Conservation (phyloP, 2,888 invertebrate genomes). For the Trissolcus brochymenae region DNA sequence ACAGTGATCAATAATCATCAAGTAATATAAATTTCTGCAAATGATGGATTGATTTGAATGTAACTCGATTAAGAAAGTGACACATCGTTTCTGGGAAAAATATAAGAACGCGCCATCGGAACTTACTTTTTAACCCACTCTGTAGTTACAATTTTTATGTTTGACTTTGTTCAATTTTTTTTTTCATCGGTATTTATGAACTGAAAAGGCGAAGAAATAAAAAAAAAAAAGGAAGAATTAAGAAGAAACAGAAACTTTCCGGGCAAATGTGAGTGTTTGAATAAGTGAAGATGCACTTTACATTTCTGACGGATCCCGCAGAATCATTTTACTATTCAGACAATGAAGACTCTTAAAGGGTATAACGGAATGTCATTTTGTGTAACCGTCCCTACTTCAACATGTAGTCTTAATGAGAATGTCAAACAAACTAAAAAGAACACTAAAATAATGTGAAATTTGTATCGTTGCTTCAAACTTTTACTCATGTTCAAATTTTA, state of each 20-base stretch:
- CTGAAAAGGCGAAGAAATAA: slow-evolving; percentile 1
- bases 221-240: not conserved
- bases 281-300: slow-evolving; percentile 54
- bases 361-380: slow-evolving; percentile 54
- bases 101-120: not conserved
- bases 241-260: slow-evolving; percentile 38
- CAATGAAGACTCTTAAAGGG: slow-evolving; percentile 54
- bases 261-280: slow-evolving; percentile 41
- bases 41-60: slow-evolving; percentile 1
- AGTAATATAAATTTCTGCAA: slow-evolving; percentile 7
- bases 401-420: slow-evolving; percentile 46
- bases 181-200: slow-evolving; percentile 5
- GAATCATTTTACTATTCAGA: slow-evolving; percentile 55
- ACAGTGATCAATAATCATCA: slow-evolving; percentile 3
- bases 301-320: slow-evolving; percentile 48
- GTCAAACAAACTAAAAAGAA: slow-evolving; percentile 53
- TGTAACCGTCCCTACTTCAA: slow-evolving; percentile 49
- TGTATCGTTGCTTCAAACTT: slow-evolving; percentile 28
- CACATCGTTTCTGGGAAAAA: not conserved
- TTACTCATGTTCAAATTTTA: slow-evolving; percentile 1
- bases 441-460: slow-evolving; percentile 41
- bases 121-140: too few relatives aligned
- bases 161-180: not conserved
- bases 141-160: too few relatives aligned
- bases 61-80: too few relatives aligned